Evolutionary conservation across 2,888 invertebrate genomes (phyloP), one percentile per base, ranked within the genome.

Genomic region (Limnephilus rhombicus): DNA sequence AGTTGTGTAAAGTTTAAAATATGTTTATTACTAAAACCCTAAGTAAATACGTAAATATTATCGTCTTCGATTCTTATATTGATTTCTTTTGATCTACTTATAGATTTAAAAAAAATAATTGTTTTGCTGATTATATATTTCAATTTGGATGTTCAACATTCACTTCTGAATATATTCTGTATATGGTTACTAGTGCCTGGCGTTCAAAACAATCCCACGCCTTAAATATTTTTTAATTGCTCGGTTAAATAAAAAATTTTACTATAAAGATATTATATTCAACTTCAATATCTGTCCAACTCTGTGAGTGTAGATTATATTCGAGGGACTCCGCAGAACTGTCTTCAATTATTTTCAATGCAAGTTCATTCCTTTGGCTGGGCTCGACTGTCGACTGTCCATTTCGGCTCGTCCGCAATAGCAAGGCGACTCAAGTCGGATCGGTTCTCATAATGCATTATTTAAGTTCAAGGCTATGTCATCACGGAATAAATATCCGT

Each of bases 391-490:
- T 68, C 68, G 68, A 68, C 68, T 68, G 7, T 68, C 68, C 5
- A n/a, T 68, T 85, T 86, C 53, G 53, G n/a, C 31, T 86, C 53
- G 45, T 86, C 53, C 86, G 49, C 31, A 68, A 68, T 31, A n/a
- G 86, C 86, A 80, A 24, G 88, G 80, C 80, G 80, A 80, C 80
- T 80, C 12, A 31, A 80, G 80, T 80, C 80, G 88, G 86, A 37
- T 80, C 88, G 34, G 88, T 34, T 80, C 80, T 80, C 88, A 4
- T 13, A 11, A 87, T 53, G 34, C 80, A 89, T 80, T 37, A 80
- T 89, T 80, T 80, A 89, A 89, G 88, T 89, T 89, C 88, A 89
- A 89, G 88, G 88, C 88, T 80, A 24, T 89, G 88, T 80, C 88
- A 89, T 80, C 18, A 41, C 49, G 87, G 87, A 87, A 87, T 87